These are phyloP conservation scores for Paralvinella palmiformis DNA, from an alignment of 1,140 invertebrate genomes.

Conservation along the genomic window DNA sequence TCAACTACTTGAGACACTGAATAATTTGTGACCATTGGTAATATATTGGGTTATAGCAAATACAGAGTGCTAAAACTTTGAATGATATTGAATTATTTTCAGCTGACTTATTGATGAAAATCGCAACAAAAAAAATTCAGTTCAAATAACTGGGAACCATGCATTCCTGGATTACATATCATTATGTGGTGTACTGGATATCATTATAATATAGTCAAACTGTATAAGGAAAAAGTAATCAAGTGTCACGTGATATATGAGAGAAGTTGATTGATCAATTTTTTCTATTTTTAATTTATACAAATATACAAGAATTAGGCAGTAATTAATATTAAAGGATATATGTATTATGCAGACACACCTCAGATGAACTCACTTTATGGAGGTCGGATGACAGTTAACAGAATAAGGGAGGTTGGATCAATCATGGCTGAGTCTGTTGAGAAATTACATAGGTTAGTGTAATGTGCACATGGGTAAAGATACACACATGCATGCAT, in stretches of 20 bases:
- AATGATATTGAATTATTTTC: no score
- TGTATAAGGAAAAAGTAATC: neutral
- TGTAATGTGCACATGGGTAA: neutral
- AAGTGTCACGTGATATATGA: neutral
- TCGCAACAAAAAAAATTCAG: no score
- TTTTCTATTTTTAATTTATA: neutral
- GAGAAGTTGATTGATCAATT: neutral
- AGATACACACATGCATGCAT: neutral
- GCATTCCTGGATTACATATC: no score
- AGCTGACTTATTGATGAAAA: no score
- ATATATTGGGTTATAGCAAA: no score
- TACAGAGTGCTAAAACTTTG: no score
- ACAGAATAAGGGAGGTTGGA: conserved; percentile 48
- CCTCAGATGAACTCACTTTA: conserved; percentile 26
- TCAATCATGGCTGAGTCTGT: conserved; percentile 64
- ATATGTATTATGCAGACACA: neutral
- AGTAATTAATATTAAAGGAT: neutral
- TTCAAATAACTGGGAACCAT: no score
- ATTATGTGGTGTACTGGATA: neutral
- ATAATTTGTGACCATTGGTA: no score
- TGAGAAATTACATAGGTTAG: conserved; percentile 66
- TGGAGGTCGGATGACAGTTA: conserved; percentile 44
- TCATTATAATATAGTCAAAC: neutral
- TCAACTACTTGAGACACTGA: no score
- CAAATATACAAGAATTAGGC: neutral